A percentile compares a stretch with the other conserved stretches of the same genome.
These are phyloP conservation scores for Passer montanus DNA, from an alignment of 2,113 vertebrate species.

Conservation along the genomic window DNA sequence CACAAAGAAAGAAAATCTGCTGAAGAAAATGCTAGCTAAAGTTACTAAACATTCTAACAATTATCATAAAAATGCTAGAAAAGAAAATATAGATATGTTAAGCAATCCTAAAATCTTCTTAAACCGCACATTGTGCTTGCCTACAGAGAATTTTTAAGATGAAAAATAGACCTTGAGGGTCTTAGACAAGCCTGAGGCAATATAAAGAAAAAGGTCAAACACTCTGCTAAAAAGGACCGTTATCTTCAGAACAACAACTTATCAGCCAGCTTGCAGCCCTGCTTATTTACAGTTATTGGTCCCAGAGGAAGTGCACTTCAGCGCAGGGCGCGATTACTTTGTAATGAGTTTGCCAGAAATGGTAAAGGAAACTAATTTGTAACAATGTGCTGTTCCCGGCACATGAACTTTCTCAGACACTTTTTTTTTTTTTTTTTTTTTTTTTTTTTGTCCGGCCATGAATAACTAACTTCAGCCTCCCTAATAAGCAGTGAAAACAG, in stretches of 20 bases:
- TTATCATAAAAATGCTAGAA: constrained; percentile 63
- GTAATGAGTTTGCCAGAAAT: constrained; percentile 89
- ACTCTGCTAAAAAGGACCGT: constrained; percentile 84
- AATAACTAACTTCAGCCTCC: constrained; percentile 56
- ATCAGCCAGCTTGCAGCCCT: constrained; percentile 84
- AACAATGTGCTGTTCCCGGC: constrained; percentile 70
- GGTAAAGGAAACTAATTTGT: constrained; percentile 77
- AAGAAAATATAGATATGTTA: constrained; percentile 66
- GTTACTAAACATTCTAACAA: constrained; percentile 55
- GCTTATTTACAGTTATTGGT: constrained; percentile 94
- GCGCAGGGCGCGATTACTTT: constrained; percentile 84
- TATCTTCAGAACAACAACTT: constrained; percentile 89
- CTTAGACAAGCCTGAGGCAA: constrained; percentile 85
- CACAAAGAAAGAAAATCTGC: constrained; percentile 64
- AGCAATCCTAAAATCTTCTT: constrained; percentile 73
- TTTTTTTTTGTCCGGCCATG: constrained; percentile 37
- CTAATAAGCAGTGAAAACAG: constrained; percentile 67
- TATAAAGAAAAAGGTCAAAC: constrained; percentile 91
- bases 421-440: not conserved
- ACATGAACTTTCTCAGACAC: constrained; percentile 69
- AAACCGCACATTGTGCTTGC: constrained; percentile 76
- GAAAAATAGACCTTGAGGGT: constrained; percentile 85
- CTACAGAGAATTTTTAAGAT: constrained; percentile 84
- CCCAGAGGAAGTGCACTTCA: constrained; percentile 87
- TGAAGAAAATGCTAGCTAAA: constrained; percentile 62